Evolutionary conservation across 2,888 invertebrate species (phyloP).

Genomic region (Phaedon cochleariae): DNA sequence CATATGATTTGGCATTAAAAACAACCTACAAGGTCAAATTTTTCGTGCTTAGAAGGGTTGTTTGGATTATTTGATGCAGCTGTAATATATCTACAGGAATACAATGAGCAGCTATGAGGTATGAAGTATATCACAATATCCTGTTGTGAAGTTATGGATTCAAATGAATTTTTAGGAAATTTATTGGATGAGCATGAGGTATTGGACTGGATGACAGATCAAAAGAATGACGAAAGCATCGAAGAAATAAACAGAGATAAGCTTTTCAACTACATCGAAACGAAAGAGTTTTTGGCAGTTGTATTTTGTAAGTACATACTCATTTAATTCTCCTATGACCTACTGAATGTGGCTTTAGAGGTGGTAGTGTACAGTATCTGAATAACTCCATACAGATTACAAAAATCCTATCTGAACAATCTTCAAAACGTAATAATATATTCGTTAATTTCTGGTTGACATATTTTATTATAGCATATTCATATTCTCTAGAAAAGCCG

Average conservation of each 20-base stretch:
- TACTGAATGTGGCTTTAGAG: neutral
- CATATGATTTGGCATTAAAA: too few species aligned
- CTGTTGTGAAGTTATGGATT: too few species aligned
- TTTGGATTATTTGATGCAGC: neutral
- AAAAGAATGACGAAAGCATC: conserved; percentile 91
- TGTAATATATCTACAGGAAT: neutral
- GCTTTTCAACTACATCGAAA: conserved; percentile 84
- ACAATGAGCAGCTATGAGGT: neutral
- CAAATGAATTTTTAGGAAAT: conserved; percentile 71
- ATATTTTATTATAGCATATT: too few species aligned
- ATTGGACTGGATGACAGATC: conserved; percentile 89
- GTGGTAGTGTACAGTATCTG: too few species aligned
- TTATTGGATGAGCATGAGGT: conserved; percentile 82
- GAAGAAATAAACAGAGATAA: conserved; percentile 87
- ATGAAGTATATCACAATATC: neutral
- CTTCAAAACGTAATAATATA: too few species aligned
- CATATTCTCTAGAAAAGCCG: too few species aligned
- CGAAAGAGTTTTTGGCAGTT: conserved; percentile 90
- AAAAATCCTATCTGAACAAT: too few species aligned
- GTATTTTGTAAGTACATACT: conserved; percentile 81
- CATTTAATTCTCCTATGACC: neutral
- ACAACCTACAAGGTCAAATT: too few species aligned
- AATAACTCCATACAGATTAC: too few species aligned
- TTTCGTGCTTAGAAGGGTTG: too few species aligned
- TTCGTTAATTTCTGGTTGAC: too few species aligned